phyloP scores from a whole-genome alignment of 2,797 vertebrate species.

The Gallinago stenura region DNA sequence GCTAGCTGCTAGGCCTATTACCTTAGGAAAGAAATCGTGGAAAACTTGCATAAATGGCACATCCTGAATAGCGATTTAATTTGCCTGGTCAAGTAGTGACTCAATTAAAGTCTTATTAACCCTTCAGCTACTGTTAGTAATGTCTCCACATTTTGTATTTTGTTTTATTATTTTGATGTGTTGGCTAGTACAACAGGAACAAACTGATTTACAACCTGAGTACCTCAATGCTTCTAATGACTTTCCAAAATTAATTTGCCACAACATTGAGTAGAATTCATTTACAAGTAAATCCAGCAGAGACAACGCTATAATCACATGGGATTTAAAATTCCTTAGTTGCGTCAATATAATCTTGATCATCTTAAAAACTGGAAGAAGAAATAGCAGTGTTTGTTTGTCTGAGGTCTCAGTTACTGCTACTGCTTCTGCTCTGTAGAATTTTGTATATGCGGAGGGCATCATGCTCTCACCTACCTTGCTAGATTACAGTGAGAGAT shows the following conservation, averaged over 20 bases:
- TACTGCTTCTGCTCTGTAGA: background rate
- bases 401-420: background rate
- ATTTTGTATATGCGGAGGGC: background rate
- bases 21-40: slow-evolving; percentile 72
- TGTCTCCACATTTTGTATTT: background rate
- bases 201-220: background rate
- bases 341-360: slow-evolving; percentile 25
- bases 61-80: slow-evolving; percentile 60
- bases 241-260: slow-evolving; percentile 61
- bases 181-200: background rate
- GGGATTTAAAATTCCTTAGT: slow-evolving; percentile 41
- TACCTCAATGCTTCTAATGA: background rate
- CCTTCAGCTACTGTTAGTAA: slow-evolving; percentile 47
- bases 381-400: background rate
- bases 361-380: slow-evolving; percentile 42
- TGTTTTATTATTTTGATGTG: background rate
- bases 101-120: slow-evolving; percentile 69
- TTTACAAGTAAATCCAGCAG: slow-evolving; percentile 37
- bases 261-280: slow-evolving; percentile 51
- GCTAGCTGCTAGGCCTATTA: slow-evolving; percentile 78
- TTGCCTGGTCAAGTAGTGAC: slow-evolving; percentile 72
- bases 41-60: slow-evolving; percentile 74
- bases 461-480: rapidly evolving
- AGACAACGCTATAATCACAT: slow-evolving; percentile 22
- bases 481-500: background rate